A percentile compares a stretch with the other conserved stretches of the same genome.
These are phyloP conservation scores for Heterodera schachtii DNA, from an alignment of 1,140 invertebrate species.

Conservation along the genomic window DNA sequence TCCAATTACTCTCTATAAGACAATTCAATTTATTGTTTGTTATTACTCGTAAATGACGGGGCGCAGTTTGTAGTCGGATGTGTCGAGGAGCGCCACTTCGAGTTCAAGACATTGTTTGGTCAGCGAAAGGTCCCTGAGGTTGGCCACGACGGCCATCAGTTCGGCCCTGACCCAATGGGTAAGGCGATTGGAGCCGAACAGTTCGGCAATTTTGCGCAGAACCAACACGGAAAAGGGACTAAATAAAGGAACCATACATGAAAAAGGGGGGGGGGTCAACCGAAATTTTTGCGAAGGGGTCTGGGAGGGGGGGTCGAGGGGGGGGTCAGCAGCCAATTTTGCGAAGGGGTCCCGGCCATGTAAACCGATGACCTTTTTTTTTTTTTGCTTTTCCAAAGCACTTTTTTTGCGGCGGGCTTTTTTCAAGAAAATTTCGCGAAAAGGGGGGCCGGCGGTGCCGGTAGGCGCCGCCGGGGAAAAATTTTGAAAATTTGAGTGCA, in stretches of 20 bases:
- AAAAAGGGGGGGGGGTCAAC: slow-evolving; percentile 31
- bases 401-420: too few species aligned
- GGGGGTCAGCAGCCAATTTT: too few species aligned
- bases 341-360: too few species aligned
- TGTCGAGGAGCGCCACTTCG: slow-evolving; percentile 28
- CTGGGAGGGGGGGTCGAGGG: too few species aligned
- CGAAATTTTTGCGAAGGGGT: slow-evolving; percentile 44
- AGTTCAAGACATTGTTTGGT: slow-evolving; percentile 43
- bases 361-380: too few species aligned
- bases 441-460: too few species aligned
- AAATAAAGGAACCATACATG: slow-evolving; percentile 11
- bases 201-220: slow-evolving; percentile 50
- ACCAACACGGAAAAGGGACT: slow-evolving; percentile 51
- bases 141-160: slow-evolving; percentile 43
- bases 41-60: slow-evolving; percentile 33
- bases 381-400: too few species aligned
- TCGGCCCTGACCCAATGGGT: slow-evolving; percentile 37
- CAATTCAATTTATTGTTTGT: too few species aligned
- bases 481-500: too few species aligned
- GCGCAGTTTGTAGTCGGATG: slow-evolving; percentile 25
- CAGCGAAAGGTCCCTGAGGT: slow-evolving; percentile 40
- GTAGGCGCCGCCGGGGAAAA: too few species aligned
- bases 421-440: too few species aligned
- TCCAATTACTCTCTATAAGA: too few species aligned
- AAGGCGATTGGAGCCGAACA: slow-evolving; percentile 38